A percentile compares a stretch with the other conserved stretches of the same genome.
phyloP scores from a whole-genome alignment of 1,140 invertebrate species.

The Drosophila hydei region DNA sequence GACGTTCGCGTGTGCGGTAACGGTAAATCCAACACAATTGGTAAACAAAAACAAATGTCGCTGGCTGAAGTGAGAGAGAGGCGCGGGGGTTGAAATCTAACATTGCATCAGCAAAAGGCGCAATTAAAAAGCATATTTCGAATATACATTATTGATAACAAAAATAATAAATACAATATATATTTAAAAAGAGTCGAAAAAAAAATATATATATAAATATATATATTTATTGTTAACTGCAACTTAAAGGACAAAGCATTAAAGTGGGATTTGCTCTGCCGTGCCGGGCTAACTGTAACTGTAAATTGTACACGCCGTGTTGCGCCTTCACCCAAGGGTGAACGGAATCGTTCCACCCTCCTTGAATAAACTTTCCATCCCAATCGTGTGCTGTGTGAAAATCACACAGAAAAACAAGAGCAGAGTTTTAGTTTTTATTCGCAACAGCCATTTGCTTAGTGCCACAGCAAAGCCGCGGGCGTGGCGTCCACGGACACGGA shows the following conservation, averaged over 20 bases:
- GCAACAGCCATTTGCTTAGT: conserved; percentile 26
- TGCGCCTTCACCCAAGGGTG: conserved; percentile 39
- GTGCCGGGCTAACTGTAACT: conserved; percentile 12
- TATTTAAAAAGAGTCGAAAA: background rate
- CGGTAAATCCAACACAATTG: conserved; percentile 19
- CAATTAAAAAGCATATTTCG: conserved; percentile 14
- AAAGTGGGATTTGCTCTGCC: conserved; percentile 1
- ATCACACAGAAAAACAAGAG: conserved; percentile 64
- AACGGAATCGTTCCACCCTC: conserved; percentile 9
- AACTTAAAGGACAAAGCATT: background rate
- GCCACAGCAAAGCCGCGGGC: conserved; percentile 60
- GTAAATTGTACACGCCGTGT: conserved; percentile 42
- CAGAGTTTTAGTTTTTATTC: conserved; percentile 68
- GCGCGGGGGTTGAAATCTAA: conserved; percentile 43
- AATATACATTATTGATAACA: background rate
- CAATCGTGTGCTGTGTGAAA: conserved; percentile 49
- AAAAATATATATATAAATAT: background rate
- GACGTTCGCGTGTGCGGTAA: conserved; percentile 68
- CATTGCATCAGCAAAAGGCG: conserved; percentile 40
- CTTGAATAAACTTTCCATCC: conserved; percentile 29
- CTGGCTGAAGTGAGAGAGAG: conserved; percentile 2
- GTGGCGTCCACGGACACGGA: conserved; percentile 53
- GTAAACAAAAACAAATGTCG: conserved; percentile 34
- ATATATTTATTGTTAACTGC: background rate
- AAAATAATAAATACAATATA: no score